Base-by-base conservation (phyloP, 2,797 vertebrate species). In the Salmo trutta region DNA sequence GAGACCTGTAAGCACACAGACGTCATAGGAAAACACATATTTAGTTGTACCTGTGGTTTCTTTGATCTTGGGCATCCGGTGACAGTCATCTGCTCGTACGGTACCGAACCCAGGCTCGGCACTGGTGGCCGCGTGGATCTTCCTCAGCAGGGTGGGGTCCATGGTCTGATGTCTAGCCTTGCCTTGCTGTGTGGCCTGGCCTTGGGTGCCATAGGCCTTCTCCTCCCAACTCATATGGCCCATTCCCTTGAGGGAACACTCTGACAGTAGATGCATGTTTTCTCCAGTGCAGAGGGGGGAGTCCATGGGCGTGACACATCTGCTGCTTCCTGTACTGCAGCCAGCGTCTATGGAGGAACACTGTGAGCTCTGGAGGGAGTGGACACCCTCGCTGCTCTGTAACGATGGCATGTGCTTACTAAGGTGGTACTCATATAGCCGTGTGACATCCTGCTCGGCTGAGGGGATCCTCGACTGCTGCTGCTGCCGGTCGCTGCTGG, bases 41-140 rank as follows among this genome's bases (percentile, higher is more conserved):
- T 90, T 85, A 93, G 93, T 94, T 95, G 94, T 99, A 99, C 98
- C 98, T 99, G 98, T 99, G 92, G 98, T 99, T 97, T 99, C 98
- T 93, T 98, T 99, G 84, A 99, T 99, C 93, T 99, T 99, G 91
- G 97, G 94, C 88, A 97, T 93, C 85, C 97, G 95, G 90, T 98
- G 97, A 89, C 95, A 92, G 85, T 96, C 94, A 2, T 99, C 98
- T 86, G 96, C 93, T 87, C 96, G 93, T 87, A 95, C 91, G 33
- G 93, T 94, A 81, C 95, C 94, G 0, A 96, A 95, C 31, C 96
- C 85, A 2, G 96, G 93, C 74, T 99, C 98, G 6, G 96, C 91
- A 77, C 95, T 96, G 82, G 96, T 91, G 72, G 95, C 87, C 78
- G 96, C 94, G 64, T 98, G 96, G 92, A 95, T 94, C 94, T 96